phyloP scores from a whole-genome alignment of 2,888 invertebrate genomes.

The Myopa tessellatipennis region DNA sequence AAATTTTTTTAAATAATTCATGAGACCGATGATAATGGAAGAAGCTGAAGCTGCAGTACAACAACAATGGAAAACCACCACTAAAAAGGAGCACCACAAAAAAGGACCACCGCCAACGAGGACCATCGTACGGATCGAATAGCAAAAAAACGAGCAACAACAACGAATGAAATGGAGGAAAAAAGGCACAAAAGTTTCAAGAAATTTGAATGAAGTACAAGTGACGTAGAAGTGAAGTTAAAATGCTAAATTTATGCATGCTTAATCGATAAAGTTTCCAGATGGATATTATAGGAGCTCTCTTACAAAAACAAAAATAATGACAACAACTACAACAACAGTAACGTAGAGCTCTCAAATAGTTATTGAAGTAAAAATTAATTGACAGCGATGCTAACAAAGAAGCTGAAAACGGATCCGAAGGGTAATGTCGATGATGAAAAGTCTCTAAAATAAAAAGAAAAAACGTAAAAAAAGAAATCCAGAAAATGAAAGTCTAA shows the following conservation, averaged over 20 bases:
- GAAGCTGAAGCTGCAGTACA: not conserved
- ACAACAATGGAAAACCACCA: not conserved
- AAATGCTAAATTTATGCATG: slow-evolving; percentile 21
- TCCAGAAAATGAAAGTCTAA: not conserved
- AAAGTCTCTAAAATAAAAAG: not conserved
- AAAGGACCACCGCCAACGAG: not conserved
- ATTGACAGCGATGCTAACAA: not conserved
- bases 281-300: not conserved
- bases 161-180: not conserved
- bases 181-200: slow-evolving; percentile 33
- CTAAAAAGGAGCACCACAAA: not conserved
- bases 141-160: not conserved
- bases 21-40: not conserved
- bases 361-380: slow-evolving; percentile 6
- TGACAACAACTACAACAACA: slow-evolving; percentile 9
- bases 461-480: not conserved
- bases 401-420: not conserved
- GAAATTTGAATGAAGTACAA: not conserved
- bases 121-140: not conserved
- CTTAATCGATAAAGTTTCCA: slow-evolving; percentile 25
- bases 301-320: not conserved
- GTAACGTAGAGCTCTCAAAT: not conserved
- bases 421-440: not conserved
- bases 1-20: slow-evolving; percentile 13
- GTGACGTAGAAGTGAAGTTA: slow-evolving; percentile 10